Evolutionary conservation across 2,888 invertebrate species (phyloP).

Genomic region (Mantis religiosa): DNA sequence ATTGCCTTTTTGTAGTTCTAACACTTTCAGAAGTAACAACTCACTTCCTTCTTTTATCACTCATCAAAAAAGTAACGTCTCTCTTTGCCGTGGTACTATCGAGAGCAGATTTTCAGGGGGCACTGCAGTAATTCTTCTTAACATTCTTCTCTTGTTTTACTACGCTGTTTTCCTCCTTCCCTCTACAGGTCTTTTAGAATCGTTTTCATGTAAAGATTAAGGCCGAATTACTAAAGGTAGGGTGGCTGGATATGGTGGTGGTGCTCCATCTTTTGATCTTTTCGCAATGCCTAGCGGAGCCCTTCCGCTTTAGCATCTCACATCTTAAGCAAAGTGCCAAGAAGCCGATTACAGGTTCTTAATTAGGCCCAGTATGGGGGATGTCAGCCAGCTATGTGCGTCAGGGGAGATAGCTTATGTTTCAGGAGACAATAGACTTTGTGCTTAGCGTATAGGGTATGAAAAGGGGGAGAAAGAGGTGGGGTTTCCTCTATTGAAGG

Average conservation of each 20-base stretch:
- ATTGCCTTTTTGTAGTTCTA: too few species aligned
- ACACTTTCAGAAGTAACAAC: too few species aligned
- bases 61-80: too few species aligned
- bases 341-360: slow-evolving; percentile 15
- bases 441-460: background rate
- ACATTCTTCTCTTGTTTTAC: background rate
- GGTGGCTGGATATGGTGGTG: background rate
- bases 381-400: background rate
- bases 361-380: background rate
- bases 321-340: slow-evolving; percentile 14
- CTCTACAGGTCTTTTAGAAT: background rate
- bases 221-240: background rate
- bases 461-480: background rate
- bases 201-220: background rate
- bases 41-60: too few species aligned
- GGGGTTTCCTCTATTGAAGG: background rate
- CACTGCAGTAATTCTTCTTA: background rate
- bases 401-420: background rate
- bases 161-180: background rate
- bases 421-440: slow-evolving; percentile 1
- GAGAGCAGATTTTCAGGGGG: too few species aligned
- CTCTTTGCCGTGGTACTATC: too few species aligned
- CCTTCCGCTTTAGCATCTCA: background rate
- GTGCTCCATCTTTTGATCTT: background rate
- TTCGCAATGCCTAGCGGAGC: background rate